Evolutionary conservation across 2,888 invertebrate genomes (phyloP).

Genomic region (Cordilura impudica): DNA sequence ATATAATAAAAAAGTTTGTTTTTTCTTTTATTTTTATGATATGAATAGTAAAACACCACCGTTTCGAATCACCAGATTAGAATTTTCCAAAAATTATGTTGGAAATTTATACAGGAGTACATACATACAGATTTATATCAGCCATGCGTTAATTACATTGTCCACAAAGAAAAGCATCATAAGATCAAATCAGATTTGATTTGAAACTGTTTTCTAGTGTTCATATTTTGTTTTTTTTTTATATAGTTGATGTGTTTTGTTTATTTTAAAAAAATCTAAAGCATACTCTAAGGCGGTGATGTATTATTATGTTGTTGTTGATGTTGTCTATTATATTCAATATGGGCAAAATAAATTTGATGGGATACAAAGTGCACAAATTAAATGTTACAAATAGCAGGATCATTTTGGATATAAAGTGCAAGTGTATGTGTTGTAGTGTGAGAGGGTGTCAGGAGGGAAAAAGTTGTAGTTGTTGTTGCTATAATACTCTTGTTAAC

Average conservation of each 20-base stretch:
- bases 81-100: background rate
- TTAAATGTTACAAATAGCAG: background rate
- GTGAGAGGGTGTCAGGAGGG: background rate
- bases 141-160: constrained; percentile 55
- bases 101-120: background rate
- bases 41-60: background rate
- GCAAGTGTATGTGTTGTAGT: constrained; percentile 5
- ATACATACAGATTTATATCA: constrained; percentile 19
- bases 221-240: too few species aligned
- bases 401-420: background rate
- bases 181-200: constrained; percentile 11
- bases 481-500: background rate
- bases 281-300: constrained; percentile 38
- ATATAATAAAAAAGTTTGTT: constrained; percentile 1
- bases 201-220: background rate
- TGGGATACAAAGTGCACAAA: constrained; percentile 13
- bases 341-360: constrained; percentile 15
- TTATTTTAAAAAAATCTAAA: constrained; percentile 14
- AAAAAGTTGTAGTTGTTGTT: background rate
- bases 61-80: background rate
- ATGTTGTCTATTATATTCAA: constrained; percentile 8
- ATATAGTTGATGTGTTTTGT: background rate
- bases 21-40: background rate
- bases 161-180: constrained; percentile 47
- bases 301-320: background rate